Evolutionary conservation across 2,888 invertebrate genomes (phyloP).

Genomic region (Diarsia brunnea): DNA sequence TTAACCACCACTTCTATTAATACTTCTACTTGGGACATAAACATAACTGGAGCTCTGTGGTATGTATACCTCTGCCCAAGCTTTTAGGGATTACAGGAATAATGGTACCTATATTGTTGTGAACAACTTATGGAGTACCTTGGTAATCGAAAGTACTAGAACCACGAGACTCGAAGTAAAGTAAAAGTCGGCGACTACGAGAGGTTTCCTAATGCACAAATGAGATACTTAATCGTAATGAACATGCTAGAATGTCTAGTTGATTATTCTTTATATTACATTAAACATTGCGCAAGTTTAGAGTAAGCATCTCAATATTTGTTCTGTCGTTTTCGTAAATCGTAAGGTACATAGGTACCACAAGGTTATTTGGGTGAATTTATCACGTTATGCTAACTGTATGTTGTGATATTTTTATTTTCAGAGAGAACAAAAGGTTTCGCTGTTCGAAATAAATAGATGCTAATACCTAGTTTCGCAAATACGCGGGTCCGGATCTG

Average conservation of each 20-base stretch:
- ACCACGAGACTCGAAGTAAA: not conserved
- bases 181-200: not conserved
- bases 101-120: not conserved
- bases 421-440: not conserved
- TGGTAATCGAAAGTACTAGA: not conserved
- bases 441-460: constrained; percentile 6
- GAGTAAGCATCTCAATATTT: constrained; percentile 35
- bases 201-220: not conserved
- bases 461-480: too few species aligned
- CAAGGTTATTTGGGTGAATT: constrained; percentile 45
- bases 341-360: constrained; percentile 11
- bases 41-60: not conserved
- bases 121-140: not conserved
- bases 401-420: constrained; percentile 35
- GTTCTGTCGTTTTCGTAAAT: constrained; percentile 39
- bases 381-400: constrained; percentile 13
- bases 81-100: not conserved
- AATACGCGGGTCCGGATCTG: too few species aligned
- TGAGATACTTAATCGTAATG: not conserved
- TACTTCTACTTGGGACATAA: not conserved
- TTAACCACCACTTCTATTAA: too few species aligned
- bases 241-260: constrained; percentile 28
- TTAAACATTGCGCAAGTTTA: constrained; percentile 21
- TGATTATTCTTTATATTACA: not conserved
- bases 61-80: too few species aligned